phyloP scores from a whole-genome alignment of 2,113 vertebrate genomes.

The Gopherus flavomarginatus region DNA sequence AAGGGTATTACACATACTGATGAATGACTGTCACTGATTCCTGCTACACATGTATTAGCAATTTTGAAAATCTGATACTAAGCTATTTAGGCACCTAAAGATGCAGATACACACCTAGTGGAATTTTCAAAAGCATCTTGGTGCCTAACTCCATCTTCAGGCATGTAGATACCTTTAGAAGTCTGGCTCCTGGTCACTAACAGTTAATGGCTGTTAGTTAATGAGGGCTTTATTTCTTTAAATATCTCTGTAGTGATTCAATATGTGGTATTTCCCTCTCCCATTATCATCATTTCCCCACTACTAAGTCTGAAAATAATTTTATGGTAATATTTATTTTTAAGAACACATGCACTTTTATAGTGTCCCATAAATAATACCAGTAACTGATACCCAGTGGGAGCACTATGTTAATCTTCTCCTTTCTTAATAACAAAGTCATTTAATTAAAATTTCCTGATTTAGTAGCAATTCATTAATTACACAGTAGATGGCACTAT shows the following conservation, averaged over 20 bases:
- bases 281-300: background rate
- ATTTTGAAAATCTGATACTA: background rate
- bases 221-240: background rate
- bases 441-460: background rate
- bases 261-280: background rate
- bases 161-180: background rate
- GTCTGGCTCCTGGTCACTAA: background rate
- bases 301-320: background rate
- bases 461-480: conserved; percentile 62
- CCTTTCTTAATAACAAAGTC: background rate
- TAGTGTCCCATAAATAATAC: background rate
- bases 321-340: background rate
- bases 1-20: too few relatives aligned
- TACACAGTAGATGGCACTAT: conserved; percentile 79
- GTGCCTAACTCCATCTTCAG: background rate
- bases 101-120: background rate
- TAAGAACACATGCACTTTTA: background rate
- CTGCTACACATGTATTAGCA: too few relatives aligned
- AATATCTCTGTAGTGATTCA: background rate
- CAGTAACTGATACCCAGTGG: background rate
- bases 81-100: background rate
- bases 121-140: background rate
- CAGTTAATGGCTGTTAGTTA: background rate
- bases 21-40: too few relatives aligned
- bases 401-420: background rate